A percentile compares a stretch with the other conserved stretches of the same genome.
Evolutionary conservation across 2,113 vertebrate species (phyloP).

Genomic region (Columba janthina): DNA sequence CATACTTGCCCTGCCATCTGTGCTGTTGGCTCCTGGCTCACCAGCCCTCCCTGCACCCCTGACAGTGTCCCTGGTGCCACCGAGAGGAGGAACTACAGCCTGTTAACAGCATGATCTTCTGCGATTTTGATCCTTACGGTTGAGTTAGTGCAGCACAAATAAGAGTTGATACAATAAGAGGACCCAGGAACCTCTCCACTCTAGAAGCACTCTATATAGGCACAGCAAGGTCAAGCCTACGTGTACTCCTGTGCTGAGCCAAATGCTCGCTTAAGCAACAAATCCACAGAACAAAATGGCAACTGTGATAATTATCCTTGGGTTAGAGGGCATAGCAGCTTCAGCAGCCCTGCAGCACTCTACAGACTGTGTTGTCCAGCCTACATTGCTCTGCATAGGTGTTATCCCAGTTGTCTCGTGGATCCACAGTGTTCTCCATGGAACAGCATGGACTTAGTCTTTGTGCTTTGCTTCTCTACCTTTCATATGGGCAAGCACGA

Average conservation of each 20-base stretch:
- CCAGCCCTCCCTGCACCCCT: not conserved
- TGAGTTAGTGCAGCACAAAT: not conserved
- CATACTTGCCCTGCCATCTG: not conserved
- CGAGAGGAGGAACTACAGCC: fast-evolving
- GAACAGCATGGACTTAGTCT: not conserved
- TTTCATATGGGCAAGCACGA: not conserved
- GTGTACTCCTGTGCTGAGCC: not conserved
- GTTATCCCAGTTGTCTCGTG: not conserved
- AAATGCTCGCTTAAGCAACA: not conserved
- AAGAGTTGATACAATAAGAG: not conserved
- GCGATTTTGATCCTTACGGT: not conserved
- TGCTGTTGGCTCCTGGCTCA: not conserved
- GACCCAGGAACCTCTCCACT: not conserved
- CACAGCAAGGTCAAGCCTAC: not conserved
- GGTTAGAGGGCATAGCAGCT: not conserved
- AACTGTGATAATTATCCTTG: not conserved
- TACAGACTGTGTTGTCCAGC: not conserved
- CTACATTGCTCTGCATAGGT: not conserved
- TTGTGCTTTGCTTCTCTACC: not conserved
- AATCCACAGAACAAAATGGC: not conserved
- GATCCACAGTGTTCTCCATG: not conserved
- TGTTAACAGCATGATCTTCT: not conserved
- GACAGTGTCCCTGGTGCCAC: not conserved
- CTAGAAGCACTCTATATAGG: not conserved
- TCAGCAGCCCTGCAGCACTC: not conserved